Evolutionary conservation across 1,140 invertebrate genomes (phyloP), one percentile per base, ranked within the genome.

Genomic region (Trachelipus rathkii): DNA sequence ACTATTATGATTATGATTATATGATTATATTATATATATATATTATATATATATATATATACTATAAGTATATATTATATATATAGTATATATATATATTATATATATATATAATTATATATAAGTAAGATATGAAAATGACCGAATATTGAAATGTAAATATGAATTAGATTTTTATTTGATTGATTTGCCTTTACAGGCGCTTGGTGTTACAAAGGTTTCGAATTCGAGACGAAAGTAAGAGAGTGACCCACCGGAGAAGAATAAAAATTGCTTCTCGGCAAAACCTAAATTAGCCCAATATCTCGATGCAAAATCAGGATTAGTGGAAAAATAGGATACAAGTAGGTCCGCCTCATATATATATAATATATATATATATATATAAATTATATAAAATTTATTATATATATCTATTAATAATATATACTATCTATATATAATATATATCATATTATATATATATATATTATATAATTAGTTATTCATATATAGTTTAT

Each of bases 311-410:
- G 93, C 69, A 91, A 93, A 86, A 90, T 99, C 79, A 89, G 93
- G 81, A 93, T 99, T 82, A 96, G 95, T 84, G 97, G 99, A 85
- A 97, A 95, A 86, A 95, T 96, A 85, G 97, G 99, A 87, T 99
- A 99, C 86, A 98, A n/a, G n/a, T n/a, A 97, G 91, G 95, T 96
- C 83, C 82, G 82, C 69, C 1, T 50, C n/a, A 13, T 44, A 74
- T 50, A 45, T 19, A 50, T 44, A 45, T 13, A 69, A 19, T 9
- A 68, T 74, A 33, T 75, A 44, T 71, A 21, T 44, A 43, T 67
- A 71, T 74, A 23, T 71, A 74, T 74, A 43, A 4, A 24, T 73
- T 13, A 23, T 15, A 10, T 21, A 24, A 44, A 60, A 10, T 73
- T 2, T 71, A 24, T 73, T 60, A 8, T 72, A 15, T 10, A n/a